Evolutionary conservation across 2,888 invertebrate genomes (phyloP).

Genomic region (Pocota personata): DNA sequence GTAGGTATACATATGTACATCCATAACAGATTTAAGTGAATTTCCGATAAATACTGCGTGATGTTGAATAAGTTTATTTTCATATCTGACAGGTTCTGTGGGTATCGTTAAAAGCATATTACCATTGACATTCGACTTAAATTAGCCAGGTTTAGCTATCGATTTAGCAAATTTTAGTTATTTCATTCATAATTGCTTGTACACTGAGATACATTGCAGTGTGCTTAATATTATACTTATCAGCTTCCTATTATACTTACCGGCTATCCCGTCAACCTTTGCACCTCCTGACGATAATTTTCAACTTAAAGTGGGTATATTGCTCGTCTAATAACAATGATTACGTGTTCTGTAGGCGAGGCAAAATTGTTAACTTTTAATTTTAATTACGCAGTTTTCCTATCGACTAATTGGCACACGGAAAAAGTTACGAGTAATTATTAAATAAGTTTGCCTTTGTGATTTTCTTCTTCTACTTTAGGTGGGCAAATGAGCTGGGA

Average conservation of each 20-base stretch:
- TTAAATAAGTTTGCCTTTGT: conserved; percentile 45
- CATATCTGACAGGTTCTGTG: neutral
- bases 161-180: neutral
- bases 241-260: too few species aligned
- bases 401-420: conserved; percentile 44
- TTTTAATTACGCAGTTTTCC: conserved; percentile 26
- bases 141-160: neutral
- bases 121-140: neutral
- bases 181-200: neutral
- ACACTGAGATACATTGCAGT: neutral
- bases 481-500: neutral
- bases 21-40: conserved; percentile 7
- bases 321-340: conserved; percentile 13
- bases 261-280: neutral
- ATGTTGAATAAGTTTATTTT: neutral
- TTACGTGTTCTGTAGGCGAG: conserved; percentile 24
- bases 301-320: neutral
- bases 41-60: neutral
- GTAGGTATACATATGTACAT: too few species aligned
- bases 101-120: neutral
- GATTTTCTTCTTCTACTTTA: neutral
- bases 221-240: neutral
- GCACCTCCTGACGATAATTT: neutral
- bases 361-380: conserved; percentile 33
- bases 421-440: conserved; percentile 41